Conservation (phyloP, 2,888 invertebrate genomes). For the Volucella inanis region DNA sequence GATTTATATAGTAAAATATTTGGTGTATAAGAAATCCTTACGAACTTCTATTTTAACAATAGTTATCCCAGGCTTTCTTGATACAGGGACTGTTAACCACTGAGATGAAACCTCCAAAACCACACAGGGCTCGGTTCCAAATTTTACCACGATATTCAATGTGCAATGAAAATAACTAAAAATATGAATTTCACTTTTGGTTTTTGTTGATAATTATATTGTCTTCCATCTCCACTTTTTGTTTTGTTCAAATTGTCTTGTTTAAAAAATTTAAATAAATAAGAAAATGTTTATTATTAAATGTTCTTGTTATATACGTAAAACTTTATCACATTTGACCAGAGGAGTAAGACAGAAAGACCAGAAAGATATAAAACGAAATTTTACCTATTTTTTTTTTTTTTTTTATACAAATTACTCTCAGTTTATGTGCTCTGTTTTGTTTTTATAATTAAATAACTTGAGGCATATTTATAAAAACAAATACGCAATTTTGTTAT, state of each 20-base stretch:
- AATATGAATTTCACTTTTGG: constrained; percentile 1
- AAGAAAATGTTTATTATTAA: not conserved
- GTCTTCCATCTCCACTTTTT: constrained; percentile 34
- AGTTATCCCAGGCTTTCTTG: too few relatives aligned
- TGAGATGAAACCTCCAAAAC: too few relatives aligned
- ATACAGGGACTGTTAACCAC: too few relatives aligned
- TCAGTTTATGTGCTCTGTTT: constrained; percentile 72
- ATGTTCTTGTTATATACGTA: too few relatives aligned
- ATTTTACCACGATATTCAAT: constrained; percentile 26
- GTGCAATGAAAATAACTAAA: constrained; percentile 36
- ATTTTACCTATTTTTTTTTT: not conserved
- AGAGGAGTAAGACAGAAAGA: too few relatives aligned
- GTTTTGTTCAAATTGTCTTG: not conserved
- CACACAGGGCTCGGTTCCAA: not conserved
- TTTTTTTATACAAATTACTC: constrained; percentile 34
- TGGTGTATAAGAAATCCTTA: too few relatives aligned
- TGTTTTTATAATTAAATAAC: constrained; percentile 59
- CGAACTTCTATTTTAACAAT: too few relatives aligned
- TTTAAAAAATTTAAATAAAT: constrained; percentile 4
- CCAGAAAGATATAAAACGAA: not conserved
- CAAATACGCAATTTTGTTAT: constrained; percentile 10
- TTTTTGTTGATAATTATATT: constrained; percentile 5
- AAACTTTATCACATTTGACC: too few relatives aligned
- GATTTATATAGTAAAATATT: too few relatives aligned
- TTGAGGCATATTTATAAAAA: constrained; percentile 70